These are phyloP conservation scores for Anthonomus grandis DNA, from an alignment of 1,140 invertebrate genomes.

Conservation along the genomic window DNA sequence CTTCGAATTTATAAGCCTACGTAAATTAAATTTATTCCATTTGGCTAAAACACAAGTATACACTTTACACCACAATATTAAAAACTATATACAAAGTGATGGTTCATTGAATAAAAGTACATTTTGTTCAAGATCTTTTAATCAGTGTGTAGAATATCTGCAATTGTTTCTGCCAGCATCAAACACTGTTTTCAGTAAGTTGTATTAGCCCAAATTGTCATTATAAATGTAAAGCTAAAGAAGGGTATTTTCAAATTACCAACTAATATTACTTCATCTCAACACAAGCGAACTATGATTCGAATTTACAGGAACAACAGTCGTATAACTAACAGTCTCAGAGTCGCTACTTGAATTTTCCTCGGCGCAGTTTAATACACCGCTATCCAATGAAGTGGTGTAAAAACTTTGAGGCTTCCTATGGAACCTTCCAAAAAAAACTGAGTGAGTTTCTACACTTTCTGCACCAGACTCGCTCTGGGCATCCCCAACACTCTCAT, in stretches of 20 bases:
- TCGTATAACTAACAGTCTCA: slow-evolving; percentile 53
- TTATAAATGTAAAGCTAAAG: too few relatives aligned
- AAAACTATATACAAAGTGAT: too few relatives aligned
- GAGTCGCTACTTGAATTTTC: slow-evolving; percentile 46
- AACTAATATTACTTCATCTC: neutral
- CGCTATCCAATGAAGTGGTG: slow-evolving; percentile 25
- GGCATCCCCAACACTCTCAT: slow-evolving; percentile 68
- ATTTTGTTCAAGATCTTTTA: neutral
- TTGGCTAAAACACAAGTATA: too few relatives aligned
- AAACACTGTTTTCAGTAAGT: neutral
- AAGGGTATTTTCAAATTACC: neutral
- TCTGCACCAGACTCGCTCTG: slow-evolving; percentile 80
- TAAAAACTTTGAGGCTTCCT: slow-evolving; percentile 38
- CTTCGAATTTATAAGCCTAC: too few relatives aligned
- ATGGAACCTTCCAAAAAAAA: slow-evolving; percentile 67
- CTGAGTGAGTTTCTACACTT: slow-evolving; percentile 78
- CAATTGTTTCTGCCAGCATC: too few relatives aligned
- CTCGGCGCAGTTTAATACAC: slow-evolving; percentile 26
- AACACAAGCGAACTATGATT: slow-evolving; percentile 10
- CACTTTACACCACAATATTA: too few relatives aligned
- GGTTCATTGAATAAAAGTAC: neutral
- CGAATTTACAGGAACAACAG: slow-evolving; percentile 43
- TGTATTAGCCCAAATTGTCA: neutral
- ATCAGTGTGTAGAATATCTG: too few relatives aligned
- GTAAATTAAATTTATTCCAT: too few relatives aligned